phyloP scores from a whole-genome alignment of 1,140 invertebrate genomes.

The Chelonus insularis region DNA sequence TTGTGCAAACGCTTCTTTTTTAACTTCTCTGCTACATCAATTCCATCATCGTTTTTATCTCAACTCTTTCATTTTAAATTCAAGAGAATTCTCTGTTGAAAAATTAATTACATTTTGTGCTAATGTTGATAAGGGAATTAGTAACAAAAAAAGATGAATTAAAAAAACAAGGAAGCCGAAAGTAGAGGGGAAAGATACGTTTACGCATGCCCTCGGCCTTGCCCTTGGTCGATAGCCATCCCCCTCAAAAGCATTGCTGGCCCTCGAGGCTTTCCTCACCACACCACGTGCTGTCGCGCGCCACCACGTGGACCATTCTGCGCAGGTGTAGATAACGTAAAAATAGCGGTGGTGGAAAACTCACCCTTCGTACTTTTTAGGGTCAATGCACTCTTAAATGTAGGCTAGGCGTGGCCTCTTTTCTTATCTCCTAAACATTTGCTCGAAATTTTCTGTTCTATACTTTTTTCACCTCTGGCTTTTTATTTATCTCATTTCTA shows the following conservation, averaged over 20 bases:
- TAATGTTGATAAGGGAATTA: background rate
- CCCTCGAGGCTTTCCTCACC: conserved; percentile 19
- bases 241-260: conserved; percentile 32
- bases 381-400: conserved; percentile 43
- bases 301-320: conserved; percentile 7
- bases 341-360: conserved; percentile 12
- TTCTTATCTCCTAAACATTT: background rate
- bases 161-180: background rate
- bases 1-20: background rate
- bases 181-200: conserved; percentile 12
- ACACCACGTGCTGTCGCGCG: conserved; percentile 43
- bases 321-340: conserved; percentile 37
- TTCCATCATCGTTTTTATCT: too few relatives aligned
- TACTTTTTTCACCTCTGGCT: too few relatives aligned
- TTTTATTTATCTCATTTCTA: background rate
- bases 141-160: background rate
- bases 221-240: conserved; percentile 58
- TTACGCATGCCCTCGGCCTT: conserved; percentile 56
- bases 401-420: conserved; percentile 44
- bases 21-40: background rate
- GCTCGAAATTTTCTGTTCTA: background rate
- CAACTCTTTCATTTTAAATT: background rate
- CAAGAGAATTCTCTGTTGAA: background rate
- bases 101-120: background rate
- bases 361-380: conserved; percentile 11